Evolutionary conservation across 2,797 vertebrate species (phyloP).

Genomic region (Chiloscyllium punctatum): DNA sequence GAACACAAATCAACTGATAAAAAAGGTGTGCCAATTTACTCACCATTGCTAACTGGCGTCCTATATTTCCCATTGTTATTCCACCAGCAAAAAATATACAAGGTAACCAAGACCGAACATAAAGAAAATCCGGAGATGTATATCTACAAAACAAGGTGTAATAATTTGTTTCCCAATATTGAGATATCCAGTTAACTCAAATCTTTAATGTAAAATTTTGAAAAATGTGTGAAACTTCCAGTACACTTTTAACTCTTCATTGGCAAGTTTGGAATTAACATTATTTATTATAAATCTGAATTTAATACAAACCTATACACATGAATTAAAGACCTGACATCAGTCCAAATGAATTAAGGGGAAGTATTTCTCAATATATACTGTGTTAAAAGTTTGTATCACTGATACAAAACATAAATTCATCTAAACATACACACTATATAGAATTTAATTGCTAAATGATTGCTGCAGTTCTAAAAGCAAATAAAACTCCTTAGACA

Average conservation of each 20-base stretch:
- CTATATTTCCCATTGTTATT: slow-evolving; percentile 95
- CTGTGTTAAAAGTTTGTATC: background rate
- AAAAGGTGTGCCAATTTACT: slow-evolving; percentile 42
- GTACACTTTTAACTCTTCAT: background rate
- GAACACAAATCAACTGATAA: background rate
- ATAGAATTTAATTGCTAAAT: background rate
- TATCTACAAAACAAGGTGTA: slow-evolving; percentile 60
- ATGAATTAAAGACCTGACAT: background rate
- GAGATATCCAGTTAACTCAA: background rate
- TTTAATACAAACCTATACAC: background rate
- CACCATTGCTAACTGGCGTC: slow-evolving; percentile 88
- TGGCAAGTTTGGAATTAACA: background rate
- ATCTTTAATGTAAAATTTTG: background rate
- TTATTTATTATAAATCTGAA: background rate
- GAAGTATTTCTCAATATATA: background rate
- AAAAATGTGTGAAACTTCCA: background rate
- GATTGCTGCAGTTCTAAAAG: background rate
- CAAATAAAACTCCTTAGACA: background rate
- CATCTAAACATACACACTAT: background rate
- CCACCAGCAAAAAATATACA: slow-evolving; percentile 97
- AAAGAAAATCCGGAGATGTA: slow-evolving; percentile 88
- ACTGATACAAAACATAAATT: background rate
- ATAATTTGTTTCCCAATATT: background rate
- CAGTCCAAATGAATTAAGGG: background rate
- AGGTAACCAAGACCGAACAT: slow-evolving; percentile 91